phyloP scores from a whole-genome alignment of 37 sponge, comb jelly and placozoan genomes.

The Diacarnus erythraeanus region DNA sequence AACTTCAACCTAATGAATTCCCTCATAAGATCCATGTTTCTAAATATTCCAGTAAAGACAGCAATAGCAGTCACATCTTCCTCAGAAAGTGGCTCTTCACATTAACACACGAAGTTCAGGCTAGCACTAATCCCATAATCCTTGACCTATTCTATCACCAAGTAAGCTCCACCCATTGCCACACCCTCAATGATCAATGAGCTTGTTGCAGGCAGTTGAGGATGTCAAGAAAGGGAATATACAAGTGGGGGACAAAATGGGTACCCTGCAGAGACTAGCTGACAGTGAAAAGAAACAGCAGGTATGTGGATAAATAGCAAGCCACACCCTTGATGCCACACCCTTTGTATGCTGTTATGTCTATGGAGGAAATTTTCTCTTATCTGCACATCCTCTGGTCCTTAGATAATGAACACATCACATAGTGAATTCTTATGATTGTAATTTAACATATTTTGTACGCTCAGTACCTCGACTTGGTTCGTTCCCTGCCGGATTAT shows the following conservation, averaged over 20 bases:
- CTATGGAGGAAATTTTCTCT: too few species aligned
- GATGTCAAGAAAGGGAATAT: constrained; percentile 63
- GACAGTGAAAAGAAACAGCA: constrained; percentile 33
- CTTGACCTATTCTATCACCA: constrained; percentile 68
- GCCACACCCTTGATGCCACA: too few species aligned
- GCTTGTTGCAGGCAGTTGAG: constrained; percentile 50
- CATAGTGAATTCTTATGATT: too few species aligned
- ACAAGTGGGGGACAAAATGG: constrained; percentile 22
- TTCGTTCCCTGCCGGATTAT: constrained; percentile 65
- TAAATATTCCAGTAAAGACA: constrained; percentile 20
- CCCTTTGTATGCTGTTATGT: too few species aligned
- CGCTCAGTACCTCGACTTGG: constrained; percentile 73
- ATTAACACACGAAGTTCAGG: constrained; percentile 41
- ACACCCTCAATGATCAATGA: not conserved
- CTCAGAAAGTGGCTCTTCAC: constrained; percentile 86
- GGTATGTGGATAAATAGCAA: too few species aligned
- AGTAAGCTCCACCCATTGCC: not conserved
- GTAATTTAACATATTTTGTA: not conserved
- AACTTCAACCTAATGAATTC: constrained; percentile 75
- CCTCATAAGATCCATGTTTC: constrained; percentile 69
- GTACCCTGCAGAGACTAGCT: constrained; percentile 29
- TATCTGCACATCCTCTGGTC: too few species aligned
- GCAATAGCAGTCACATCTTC: constrained; percentile 25
- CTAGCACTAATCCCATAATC: constrained; percentile 32
- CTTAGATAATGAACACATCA: too few species aligned